Percentiles rank a stretch among this genome's conserved stretches.
phyloP scores from a whole-genome alignment of 2,888 invertebrate species.

The Lepidonotus clava region DNA sequence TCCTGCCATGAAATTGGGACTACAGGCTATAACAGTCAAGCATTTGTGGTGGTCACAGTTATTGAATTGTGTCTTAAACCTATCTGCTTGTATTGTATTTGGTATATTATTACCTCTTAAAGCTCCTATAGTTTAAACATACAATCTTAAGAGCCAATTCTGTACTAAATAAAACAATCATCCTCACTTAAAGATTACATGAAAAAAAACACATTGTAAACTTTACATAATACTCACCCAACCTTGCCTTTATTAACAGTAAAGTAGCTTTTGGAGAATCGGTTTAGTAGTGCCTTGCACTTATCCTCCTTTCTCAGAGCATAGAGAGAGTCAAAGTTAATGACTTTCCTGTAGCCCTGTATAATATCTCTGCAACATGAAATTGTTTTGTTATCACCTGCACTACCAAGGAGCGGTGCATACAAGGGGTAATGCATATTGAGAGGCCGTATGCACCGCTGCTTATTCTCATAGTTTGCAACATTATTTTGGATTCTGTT shows the following conservation, averaged over 20 bases:
- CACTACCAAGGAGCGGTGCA: too few relatives aligned
- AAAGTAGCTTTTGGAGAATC: background rate
- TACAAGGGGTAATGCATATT: background rate
- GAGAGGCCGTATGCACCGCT: background rate
- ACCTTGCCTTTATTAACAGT: background rate
- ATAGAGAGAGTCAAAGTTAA: constrained; percentile 29
- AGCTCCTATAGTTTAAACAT: background rate
- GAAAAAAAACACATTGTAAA: background rate
- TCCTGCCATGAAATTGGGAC: too few relatives aligned
- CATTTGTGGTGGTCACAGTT: too few relatives aligned
- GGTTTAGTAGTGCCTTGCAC: constrained; percentile 18
- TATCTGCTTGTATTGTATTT: background rate
- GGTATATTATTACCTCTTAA: background rate
- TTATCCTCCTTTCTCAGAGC: background rate
- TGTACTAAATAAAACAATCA: too few relatives aligned
- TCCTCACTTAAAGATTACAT: background rate
- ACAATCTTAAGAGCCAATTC: background rate
- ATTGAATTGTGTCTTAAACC: too few relatives aligned
- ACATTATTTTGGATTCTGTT: too few relatives aligned
- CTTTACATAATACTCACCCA: too few relatives aligned
- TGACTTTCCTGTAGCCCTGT: constrained; percentile 7
- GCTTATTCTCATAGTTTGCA: background rate
- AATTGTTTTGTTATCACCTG: background rate
- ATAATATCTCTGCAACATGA: constrained; percentile 23
- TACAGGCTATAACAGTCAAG: too few relatives aligned